A percentile compares a stretch with the other conserved stretches of the same genome.
Conservation (phyloP, 2,797 vertebrate species). For the Macropodus opercularis region DNA sequence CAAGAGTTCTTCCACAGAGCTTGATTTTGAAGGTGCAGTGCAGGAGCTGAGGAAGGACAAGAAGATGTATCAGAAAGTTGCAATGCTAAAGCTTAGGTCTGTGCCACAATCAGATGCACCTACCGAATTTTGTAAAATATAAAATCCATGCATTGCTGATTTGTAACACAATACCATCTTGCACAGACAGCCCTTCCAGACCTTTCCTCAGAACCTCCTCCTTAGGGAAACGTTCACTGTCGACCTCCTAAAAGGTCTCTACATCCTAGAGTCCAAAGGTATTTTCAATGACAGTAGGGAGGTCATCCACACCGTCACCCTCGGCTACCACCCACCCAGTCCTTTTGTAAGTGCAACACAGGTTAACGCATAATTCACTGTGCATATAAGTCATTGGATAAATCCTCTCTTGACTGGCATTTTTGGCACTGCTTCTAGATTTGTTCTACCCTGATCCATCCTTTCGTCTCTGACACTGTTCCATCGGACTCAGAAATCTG, state of each 20-base stretch:
- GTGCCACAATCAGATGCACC: neutral
- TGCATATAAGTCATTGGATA: neutral
- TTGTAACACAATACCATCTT: conserved; percentile 14
- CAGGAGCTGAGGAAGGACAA: conserved; percentile 84
- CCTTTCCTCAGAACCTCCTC: conserved; percentile 80
- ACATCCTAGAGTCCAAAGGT: conserved; percentile 85
- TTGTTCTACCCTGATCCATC: conserved; percentile 84
- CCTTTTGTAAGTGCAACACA: conserved; percentile 81
- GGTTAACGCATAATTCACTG: neutral
- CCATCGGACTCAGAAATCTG: conserved; percentile 85
- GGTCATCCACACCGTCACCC: conserved; percentile 80
- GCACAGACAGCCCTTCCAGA: conserved; percentile 86
- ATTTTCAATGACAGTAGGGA: conserved; percentile 78
- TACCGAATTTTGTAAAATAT: no score
- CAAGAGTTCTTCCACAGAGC: conserved; percentile 59
- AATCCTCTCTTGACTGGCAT: neutral
- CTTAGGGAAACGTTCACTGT: conserved; percentile 86
- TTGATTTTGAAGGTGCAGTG: conserved; percentile 82
- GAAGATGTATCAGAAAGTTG: conserved; percentile 83
- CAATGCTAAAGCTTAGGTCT: conserved; percentile 82
- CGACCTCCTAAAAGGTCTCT: conserved; percentile 77
- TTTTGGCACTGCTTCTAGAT: conserved; percentile 70
- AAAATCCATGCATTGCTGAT: no score
- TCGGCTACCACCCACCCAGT: conserved; percentile 80
- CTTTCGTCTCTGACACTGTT: conserved; percentile 76